Evolutionary conservation across 2,888 invertebrate genomes (phyloP), one percentile per base, ranked within the genome.

Genomic region (Temnothorax unifasciatus): DNA sequence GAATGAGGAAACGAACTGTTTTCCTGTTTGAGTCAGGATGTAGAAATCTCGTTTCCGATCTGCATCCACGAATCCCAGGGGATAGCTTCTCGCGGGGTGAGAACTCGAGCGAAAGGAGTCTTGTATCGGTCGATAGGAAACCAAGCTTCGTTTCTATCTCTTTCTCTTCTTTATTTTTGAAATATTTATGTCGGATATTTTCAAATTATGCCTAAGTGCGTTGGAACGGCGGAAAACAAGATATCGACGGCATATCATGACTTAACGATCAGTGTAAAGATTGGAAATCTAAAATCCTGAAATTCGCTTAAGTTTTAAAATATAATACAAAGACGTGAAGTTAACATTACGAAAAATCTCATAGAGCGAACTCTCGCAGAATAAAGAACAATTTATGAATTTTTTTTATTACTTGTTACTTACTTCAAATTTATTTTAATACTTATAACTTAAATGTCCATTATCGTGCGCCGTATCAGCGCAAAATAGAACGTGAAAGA

Each of bases 1-100:
- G 79, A 81, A 81, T 61, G 59, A 73, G 73, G 38, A 81, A 81
- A 81, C 73, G 73, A 81, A 81, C 79, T 81, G 59, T 73, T 81
- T 73, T 81, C 73, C 79, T 61, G 34, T 77, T 54, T 57, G 41
- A 68, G 18, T 81, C 79, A 50, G 73, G 59, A 71, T 59, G 59
- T 61, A 81, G 59, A 81, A 79, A 81, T 73, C 59, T 71, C 44
- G 79, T 79, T 59, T 79, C 79, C 79, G 71, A 47, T 11, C 73
- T 47, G 79, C 50, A 61, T 73, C 25, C 79, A 59, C 79, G 38
- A 50, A 61, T 59, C 59, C n/a, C 73, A 61, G n/a, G 59, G 47
- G 18, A 61, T 69, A 59, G 21, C 34, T 77, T 34, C 50, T 68
- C 29, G 57, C 47, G 59, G 79, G 25, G 73, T 61, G 59, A 59